A percentile compares a stretch with the other conserved stretches of the same genome.
phyloP scores from a whole-genome alignment of 2,113 vertebrate species.

The Aspidoscelis tigris region DNA sequence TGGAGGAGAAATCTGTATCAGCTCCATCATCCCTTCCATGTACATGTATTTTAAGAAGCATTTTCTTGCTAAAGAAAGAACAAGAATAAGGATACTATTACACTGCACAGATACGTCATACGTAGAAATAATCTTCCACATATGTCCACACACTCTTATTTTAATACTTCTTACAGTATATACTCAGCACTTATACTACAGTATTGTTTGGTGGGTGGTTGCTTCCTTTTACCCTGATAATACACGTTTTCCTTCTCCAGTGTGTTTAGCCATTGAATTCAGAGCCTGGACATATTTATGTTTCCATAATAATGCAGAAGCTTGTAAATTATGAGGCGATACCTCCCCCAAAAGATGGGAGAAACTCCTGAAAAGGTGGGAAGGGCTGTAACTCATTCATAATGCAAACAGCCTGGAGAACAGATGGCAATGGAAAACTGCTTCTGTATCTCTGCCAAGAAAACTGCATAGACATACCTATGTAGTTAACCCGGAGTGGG shows the following conservation, averaged over 20 bases:
- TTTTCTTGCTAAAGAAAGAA: background rate
- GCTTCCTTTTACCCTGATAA: no score
- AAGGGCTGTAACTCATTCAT: no score
- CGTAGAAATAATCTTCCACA: background rate
- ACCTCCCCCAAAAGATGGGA: no score
- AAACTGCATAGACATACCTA: no score
- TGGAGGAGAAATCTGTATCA: background rate
- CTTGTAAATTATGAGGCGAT: background rate
- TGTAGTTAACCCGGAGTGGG: no score
- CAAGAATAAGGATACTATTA: background rate
- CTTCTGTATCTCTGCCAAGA: no score
- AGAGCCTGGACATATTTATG: no score
- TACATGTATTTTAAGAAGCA: background rate
- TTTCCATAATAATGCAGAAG: background rate
- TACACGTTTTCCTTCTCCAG: background rate
- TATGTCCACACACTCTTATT: background rate
- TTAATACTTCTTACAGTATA: background rate
- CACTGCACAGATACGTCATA: background rate
- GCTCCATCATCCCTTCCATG: background rate
- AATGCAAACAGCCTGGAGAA: no score
- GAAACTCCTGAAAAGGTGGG: no score
- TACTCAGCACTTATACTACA: background rate
- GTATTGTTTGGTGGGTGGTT: background rate
- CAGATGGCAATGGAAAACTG: no score
- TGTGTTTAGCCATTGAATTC: background rate